Conservation (phyloP, 2,797 vertebrate species). For the Muscicapa comitata region DNA sequence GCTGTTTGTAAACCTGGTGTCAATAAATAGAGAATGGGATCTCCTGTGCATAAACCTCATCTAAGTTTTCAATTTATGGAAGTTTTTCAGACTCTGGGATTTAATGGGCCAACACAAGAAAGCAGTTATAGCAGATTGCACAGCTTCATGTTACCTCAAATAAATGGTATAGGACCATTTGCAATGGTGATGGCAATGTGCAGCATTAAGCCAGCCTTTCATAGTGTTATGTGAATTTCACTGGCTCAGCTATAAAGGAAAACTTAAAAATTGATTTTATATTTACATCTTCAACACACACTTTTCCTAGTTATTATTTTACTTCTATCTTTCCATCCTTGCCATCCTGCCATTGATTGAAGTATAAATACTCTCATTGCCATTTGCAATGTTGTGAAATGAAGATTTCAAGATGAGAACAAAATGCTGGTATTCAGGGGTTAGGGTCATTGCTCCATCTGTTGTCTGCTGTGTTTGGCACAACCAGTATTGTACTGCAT, state of each 20-base stretch:
- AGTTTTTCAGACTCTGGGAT: neutral
- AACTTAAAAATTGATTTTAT: neutral
- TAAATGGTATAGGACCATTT: neutral
- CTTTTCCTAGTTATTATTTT: neutral
- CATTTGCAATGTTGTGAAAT: neutral
- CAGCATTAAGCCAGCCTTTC: neutral
- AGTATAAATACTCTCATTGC: neutral
- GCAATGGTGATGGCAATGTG: neutral
- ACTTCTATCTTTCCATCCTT: neutral
- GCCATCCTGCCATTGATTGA: neutral
- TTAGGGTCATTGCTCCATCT: neutral
- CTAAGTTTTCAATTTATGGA: slow-evolving; percentile 3
- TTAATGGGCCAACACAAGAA: neutral
- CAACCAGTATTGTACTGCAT: neutral
- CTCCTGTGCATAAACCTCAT: neutral
- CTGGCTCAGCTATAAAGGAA: neutral
- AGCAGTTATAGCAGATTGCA: neutral
- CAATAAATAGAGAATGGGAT: neutral
- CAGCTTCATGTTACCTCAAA: neutral
- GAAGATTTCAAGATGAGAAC: neutral
- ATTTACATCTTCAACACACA: neutral
- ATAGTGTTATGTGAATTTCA: neutral
- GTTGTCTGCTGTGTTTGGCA: neutral
- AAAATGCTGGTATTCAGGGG: neutral
- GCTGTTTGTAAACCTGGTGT: neutral